Evolutionary conservation across 1,140 invertebrate species (phyloP).

Genomic region (Diachasmimorpha longicaudata): DNA sequence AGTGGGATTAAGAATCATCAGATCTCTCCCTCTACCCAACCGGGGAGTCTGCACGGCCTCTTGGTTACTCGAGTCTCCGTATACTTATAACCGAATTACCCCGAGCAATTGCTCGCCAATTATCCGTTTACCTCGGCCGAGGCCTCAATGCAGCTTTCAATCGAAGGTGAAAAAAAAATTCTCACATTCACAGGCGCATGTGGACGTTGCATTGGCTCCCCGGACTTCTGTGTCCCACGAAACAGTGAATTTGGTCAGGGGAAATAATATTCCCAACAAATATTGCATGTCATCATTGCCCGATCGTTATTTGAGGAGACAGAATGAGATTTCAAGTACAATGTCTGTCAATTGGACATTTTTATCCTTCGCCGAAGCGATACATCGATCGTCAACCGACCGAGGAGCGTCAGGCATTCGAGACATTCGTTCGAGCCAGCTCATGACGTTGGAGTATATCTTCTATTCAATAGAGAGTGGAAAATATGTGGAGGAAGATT

Average conservation of each 20-base stretch:
- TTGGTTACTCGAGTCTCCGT: constrained; percentile 50
- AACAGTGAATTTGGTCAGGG: not conserved
- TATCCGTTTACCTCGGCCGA: constrained; percentile 20
- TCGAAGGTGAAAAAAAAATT: not conserved
- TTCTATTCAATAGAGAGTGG: not conserved
- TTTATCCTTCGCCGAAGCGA: constrained; percentile 15
- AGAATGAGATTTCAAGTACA: constrained; percentile 19
- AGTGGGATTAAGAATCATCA: constrained; percentile 9
- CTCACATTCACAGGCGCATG: not conserved
- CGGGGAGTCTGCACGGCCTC: constrained; percentile 41
- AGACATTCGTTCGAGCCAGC: constrained; percentile 15
- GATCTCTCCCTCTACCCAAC: not conserved
- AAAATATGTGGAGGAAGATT: constrained; percentile 3
- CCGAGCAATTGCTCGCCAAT: constrained; percentile 39
- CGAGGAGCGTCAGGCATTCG: not conserved
- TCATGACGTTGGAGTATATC: constrained; percentile 15
- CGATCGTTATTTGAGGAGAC: constrained; percentile 18
- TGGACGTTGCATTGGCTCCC: no score
- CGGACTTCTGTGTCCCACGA: not conserved
- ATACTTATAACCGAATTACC: constrained; percentile 47
- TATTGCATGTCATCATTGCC: constrained; percentile 25
- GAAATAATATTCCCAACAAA: constrained; percentile 12
- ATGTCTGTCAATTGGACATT: constrained; percentile 25
- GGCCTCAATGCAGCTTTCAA: not conserved
- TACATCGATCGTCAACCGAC: not conserved